phyloP scores from a whole-genome alignment of 2,797 vertebrate genomes.

The Sebastes kiyomatsui region DNA sequence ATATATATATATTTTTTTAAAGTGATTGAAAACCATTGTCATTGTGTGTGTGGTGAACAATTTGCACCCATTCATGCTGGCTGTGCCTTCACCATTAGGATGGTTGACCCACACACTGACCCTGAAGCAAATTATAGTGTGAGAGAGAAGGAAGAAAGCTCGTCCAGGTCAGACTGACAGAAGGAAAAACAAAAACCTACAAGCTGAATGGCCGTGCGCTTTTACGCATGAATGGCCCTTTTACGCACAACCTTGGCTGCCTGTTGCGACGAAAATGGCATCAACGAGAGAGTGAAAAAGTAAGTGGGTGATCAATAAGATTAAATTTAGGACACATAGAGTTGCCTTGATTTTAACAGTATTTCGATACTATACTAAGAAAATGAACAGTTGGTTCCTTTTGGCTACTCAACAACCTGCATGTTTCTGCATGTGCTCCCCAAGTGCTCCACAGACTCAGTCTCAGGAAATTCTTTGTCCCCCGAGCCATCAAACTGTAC shows the following conservation, averaged over 20 bases:
- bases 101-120: constrained; percentile 56
- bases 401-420: neutral
- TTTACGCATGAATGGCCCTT: constrained; percentile 65
- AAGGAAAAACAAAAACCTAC: constrained; percentile 25
- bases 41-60: neutral
- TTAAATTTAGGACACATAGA: neutral
- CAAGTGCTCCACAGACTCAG: too few relatives aligned
- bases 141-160: constrained; percentile 2
- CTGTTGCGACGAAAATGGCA: constrained; percentile 6
- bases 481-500: too few relatives aligned
- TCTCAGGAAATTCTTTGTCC: too few relatives aligned
- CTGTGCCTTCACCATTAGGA: neutral
- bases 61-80: constrained; percentile 26
- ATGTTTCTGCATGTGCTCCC: neutral
- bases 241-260: constrained; percentile 40
- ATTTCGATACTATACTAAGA: neutral
- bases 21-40: neutral
- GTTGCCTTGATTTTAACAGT: neutral
- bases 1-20: too few relatives aligned
- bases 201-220: constrained; percentile 41
- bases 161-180: constrained; percentile 6
- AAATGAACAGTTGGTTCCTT: neutral
- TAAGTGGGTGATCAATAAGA: neutral
- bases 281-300: neutral
- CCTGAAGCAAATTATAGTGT: constrained; percentile 38